Base-by-base conservation (phyloP, 2,797 vertebrate genomes). In the Pantherophis vulpinus region DNA sequence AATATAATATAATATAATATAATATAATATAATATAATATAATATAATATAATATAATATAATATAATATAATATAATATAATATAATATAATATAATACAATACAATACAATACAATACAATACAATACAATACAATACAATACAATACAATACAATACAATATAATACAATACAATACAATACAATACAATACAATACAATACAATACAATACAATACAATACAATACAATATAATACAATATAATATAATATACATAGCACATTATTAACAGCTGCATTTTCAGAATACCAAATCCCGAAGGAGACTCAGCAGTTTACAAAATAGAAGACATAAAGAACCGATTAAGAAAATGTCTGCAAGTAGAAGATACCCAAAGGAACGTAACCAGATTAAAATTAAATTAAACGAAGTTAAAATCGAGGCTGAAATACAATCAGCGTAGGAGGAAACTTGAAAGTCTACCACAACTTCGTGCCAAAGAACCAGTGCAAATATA, bases 391-490 rank as follows among this genome's bases (percentile, higher is more conserved):
- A 42, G 70, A 37, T 42, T 79, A 79, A 79, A 79, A 79, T 74
- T 79, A 79, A 42, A 42, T 79, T 42, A 42, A 79, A 79, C 3
- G 1, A 79, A 23, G 16, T 42, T 79, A 18, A 37, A 79, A 79
- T 79, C 70, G 3, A 79, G 7, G 32, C 18, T 79, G 16, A 4
- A 20, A 79, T 79, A 2, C 32, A 79, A 37, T 42, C 70, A 20
- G 70, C 2, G 3, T 23, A 42, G 32, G 32, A 79, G 16, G 14
- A 2, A 74, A 37, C 7, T 16, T 9, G 32, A 37, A 37, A 37
- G 32, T 10, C 32, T 37, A 42, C 16, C 32, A 20, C 0, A 0
- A 79, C 6, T 37, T n/a, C 1, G 3, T 42, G 32, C 8, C 70
- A 37, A 20, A 74, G 32, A 37, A 74, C 16, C 70, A 42, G 8